These are phyloP conservation scores for Barbus barbus DNA, from an alignment of 2,113 vertebrate species.

Conservation along the genomic window DNA sequence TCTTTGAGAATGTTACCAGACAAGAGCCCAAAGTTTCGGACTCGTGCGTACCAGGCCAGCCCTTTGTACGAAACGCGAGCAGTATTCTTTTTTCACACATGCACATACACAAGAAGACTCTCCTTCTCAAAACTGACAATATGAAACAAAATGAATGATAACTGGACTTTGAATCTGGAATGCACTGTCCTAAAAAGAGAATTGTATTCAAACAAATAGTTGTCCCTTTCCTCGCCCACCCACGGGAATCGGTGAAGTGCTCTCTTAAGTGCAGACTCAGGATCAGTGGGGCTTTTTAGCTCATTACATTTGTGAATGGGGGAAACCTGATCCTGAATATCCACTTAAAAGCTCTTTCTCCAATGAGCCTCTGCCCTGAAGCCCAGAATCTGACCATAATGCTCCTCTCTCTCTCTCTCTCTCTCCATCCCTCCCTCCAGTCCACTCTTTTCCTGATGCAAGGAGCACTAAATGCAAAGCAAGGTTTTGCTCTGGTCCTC, in stretches of 20 bases:
- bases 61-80: slow-evolving; percentile 47
- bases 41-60: slow-evolving; percentile 35
- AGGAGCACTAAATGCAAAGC: slow-evolving; percentile 37
- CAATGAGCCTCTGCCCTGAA: slow-evolving; percentile 27
- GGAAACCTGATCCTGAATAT: slow-evolving; percentile 38
- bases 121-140: slow-evolving; percentile 27
- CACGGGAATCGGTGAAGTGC: slow-evolving; percentile 19
- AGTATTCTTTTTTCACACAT: slow-evolving; percentile 52
- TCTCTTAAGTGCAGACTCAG: slow-evolving; percentile 46
- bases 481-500: slow-evolving; percentile 44
- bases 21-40: slow-evolving; percentile 52
- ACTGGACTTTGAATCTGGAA: slow-evolving; percentile 49
- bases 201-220: slow-evolving; percentile 38
- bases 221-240: slow-evolving; percentile 38
- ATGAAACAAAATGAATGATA: slow-evolving; percentile 47
- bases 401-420: slow-evolving; percentile 10
- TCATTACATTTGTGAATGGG: slow-evolving; percentile 17
- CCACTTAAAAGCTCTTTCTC: slow-evolving; percentile 35
- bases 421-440: not conserved
- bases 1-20: slow-evolving; percentile 54
- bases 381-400: slow-evolving; percentile 29
- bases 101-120: slow-evolving; percentile 33
- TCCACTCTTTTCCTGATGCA: slow-evolving; percentile 23
- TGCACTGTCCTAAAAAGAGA: slow-evolving; percentile 52
- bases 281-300: slow-evolving; percentile 40